A percentile compares a stretch with the other conserved stretches of the same genome.
Evolutionary conservation across 2,797 vertebrate species (phyloP).

Genomic region (Myotis planiceps): DNA sequence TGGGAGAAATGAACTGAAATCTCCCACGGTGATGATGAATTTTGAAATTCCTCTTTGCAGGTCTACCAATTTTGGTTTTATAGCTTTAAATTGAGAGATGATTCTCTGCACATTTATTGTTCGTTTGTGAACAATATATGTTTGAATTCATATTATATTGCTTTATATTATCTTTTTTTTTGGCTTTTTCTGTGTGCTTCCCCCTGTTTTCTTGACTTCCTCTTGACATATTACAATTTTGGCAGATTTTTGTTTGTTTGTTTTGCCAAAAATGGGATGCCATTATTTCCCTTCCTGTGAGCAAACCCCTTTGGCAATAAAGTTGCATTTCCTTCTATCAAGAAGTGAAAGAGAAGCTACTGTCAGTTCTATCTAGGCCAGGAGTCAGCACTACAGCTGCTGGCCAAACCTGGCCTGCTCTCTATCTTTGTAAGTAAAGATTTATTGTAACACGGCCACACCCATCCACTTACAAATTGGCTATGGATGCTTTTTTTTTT

Average conservation of each 20-base stretch:
- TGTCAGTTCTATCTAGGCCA: neutral
- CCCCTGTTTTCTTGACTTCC: neutral
- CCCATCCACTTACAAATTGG: neutral
- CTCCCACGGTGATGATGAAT: neutral
- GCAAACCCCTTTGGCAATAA: neutral
- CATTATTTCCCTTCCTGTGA: neutral
- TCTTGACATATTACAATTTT: slow-evolving; percentile 29
- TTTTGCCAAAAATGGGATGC: neutral
- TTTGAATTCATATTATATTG: neutral
- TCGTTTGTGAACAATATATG: slow-evolving; percentile 30
- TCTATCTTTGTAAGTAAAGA: slow-evolving; percentile 31
- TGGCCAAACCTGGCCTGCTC: neutral
- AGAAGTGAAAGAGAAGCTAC: neutral
- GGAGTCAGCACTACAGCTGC: neutral
- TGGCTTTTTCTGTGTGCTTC: neutral
- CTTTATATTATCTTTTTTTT: neutral
- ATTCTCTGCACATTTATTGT: slow-evolving; percentile 11
- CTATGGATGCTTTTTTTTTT: neutral
- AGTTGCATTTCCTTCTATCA: neutral
- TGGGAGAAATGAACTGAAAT: slow-evolving; percentile 28
- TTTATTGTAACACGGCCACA: slow-evolving; percentile 18
- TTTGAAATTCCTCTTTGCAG: slow-evolving; percentile 36
- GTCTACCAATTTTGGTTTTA: slow-evolving; percentile 1
- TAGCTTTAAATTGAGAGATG: slow-evolving; percentile 30
- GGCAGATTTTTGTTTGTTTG: neutral